Percentiles rank a stretch among this genome's conserved stretches.
Conservation (phyloP, 2,888 invertebrate genomes). For the Slavum lentiscoides region DNA sequence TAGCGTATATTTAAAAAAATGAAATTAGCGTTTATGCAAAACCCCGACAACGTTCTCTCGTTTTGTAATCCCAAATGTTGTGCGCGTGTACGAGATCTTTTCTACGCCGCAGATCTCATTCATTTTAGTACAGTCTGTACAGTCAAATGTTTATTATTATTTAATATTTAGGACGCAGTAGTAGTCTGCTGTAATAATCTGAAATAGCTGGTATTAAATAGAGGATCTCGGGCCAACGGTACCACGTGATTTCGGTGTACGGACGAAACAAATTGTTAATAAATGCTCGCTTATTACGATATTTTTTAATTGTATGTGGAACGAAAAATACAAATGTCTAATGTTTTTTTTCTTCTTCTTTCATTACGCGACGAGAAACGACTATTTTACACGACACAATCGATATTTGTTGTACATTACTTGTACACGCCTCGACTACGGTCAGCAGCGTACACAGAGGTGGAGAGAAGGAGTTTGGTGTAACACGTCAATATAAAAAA, state of each 20-base stretch:
- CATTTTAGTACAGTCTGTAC: background rate
- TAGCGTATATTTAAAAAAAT: background rate
- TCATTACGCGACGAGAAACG: background rate
- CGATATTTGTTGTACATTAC: background rate
- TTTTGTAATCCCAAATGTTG: constrained; percentile 9
- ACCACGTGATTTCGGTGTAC: constrained; percentile 9
- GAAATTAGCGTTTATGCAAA: constrained; percentile 14
- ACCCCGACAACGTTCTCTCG: background rate
- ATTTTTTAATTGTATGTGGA: constrained; percentile 2
- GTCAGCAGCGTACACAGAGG: no score
- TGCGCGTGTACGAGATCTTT: background rate
- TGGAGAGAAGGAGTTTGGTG: no score
- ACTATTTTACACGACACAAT: background rate
- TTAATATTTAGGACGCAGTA: background rate
- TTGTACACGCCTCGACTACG: background rate
- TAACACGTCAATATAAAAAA: no score
- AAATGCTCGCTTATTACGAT: background rate
- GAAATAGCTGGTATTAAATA: background rate
- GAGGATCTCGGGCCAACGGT: background rate
- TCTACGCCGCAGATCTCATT: background rate
- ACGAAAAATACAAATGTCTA: background rate
- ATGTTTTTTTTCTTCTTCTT: constrained; percentile 7
- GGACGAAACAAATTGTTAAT: constrained; percentile 3
- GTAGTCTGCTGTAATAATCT: background rate
- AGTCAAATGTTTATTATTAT: background rate